These are phyloP conservation scores for Oryzias dopingdopingensis DNA, from an alignment of 2,797 vertebrate genomes.

Conservation along the genomic window DNA sequence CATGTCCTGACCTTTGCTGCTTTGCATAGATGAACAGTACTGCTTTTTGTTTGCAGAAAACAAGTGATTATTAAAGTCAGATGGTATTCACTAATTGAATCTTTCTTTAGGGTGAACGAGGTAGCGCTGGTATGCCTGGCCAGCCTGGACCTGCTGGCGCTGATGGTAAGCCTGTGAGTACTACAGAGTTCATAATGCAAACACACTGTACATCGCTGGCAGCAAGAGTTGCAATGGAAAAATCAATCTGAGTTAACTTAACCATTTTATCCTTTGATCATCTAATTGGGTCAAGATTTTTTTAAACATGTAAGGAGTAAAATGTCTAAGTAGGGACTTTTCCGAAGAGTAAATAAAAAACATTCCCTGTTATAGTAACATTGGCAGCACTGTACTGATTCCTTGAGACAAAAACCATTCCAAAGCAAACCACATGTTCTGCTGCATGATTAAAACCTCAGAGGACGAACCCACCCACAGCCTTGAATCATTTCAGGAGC, in stretches of 20 bases:
- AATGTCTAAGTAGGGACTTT: slow-evolving; percentile 39
- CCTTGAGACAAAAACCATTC: slow-evolving; percentile 39
- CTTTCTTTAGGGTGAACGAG: slow-evolving; percentile 84
- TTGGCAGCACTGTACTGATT: slow-evolving; percentile 36
- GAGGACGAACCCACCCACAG: slow-evolving; percentile 15
- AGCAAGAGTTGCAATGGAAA: slow-evolving; percentile 23
- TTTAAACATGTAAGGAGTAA: slow-evolving; percentile 19
- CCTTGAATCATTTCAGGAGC: slow-evolving; percentile 26
- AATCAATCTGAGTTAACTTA: slow-evolving; percentile 27
- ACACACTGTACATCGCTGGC: slow-evolving; percentile 55
- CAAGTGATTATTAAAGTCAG: slow-evolving; percentile 3
- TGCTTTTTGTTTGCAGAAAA: slow-evolving; percentile 3
- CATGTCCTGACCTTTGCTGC: slow-evolving; percentile 16
- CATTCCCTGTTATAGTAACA: slow-evolving; percentile 44
- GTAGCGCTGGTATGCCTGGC: slow-evolving; percentile 82
- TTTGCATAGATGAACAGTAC: slow-evolving; percentile 8
- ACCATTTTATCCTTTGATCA: slow-evolving; percentile 27
- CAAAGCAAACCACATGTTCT: slow-evolving; percentile 54
- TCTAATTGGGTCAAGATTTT: slow-evolving; percentile 26
- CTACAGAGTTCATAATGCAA: slow-evolving; percentile 91
- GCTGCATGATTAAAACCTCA: slow-evolving; percentile 35
- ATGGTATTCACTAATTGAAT: not conserved
- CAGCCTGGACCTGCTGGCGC: slow-evolving; percentile 91
- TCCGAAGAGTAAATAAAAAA: slow-evolving; percentile 34
- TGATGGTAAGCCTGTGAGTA: slow-evolving; percentile 99